phyloP scores from a whole-genome alignment of 2,113 vertebrate genomes.

The Damaliscus lunatus region DNA sequence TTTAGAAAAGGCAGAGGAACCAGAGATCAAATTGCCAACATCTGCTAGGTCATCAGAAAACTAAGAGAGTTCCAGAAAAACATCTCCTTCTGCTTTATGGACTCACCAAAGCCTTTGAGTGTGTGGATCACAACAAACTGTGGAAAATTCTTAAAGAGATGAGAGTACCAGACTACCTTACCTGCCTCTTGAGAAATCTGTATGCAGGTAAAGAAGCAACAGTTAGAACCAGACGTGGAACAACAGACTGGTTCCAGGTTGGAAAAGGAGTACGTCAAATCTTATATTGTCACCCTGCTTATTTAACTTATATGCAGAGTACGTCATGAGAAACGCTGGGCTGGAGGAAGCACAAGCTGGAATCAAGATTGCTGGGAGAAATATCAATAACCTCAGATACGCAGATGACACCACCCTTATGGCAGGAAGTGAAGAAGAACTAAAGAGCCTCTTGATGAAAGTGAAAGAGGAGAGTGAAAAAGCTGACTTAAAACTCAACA shows the following conservation, averaged over 20 bases:
- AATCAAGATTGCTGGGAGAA: not conserved
- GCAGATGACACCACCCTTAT: not conserved
- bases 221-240: not conserved
- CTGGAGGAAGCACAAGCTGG: no score
- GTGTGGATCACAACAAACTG: not conserved
- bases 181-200: not conserved
- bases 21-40: not conserved
- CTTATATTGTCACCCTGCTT: not conserved
- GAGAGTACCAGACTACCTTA: not conserved
- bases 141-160: not conserved
- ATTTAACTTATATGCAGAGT: not conserved
- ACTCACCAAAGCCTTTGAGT: not conserved
- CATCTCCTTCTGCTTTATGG: not conserved
- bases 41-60: not conserved
- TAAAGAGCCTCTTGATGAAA: not conserved
- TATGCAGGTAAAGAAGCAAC: not conserved
- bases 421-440: not conserved
- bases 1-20: not conserved
- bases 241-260: not conserved
- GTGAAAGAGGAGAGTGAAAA: not conserved
- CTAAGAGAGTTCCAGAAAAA: not conserved
- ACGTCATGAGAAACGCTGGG: not conserved
- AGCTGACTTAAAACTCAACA: not conserved
- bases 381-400: not conserved
- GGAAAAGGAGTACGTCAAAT: not conserved